Conservation (phyloP, 2,888 invertebrate species). For the Lasioglossum marginatum region DNA sequence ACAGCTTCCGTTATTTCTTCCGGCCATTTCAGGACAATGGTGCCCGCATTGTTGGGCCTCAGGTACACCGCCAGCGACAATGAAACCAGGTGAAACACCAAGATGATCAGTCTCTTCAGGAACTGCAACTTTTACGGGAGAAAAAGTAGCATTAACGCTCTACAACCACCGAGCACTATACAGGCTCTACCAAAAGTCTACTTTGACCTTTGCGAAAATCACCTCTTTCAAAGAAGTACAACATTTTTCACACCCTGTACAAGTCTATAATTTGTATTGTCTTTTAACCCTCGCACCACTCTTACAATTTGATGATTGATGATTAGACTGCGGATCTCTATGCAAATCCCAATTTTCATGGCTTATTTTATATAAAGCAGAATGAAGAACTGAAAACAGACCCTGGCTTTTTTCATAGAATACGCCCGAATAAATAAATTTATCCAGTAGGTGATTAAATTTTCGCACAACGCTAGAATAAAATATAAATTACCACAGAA, state of each 20-base stretch:
- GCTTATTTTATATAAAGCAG: not conserved
- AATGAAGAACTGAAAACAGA: too few relatives aligned
- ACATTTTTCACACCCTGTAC: not conserved
- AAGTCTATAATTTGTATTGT: not conserved
- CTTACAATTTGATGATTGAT: not conserved
- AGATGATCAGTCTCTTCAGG: constrained; percentile 94
- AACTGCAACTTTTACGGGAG: constrained; percentile 92
- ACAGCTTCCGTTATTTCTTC: constrained; percentile 85
- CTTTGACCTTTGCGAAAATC: not conserved
- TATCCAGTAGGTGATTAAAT: not conserved
- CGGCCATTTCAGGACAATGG: constrained; percentile 86
- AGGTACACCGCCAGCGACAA: constrained; percentile 96
- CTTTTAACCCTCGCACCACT: not conserved
- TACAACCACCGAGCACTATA: not conserved
- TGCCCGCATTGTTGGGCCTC: constrained; percentile 89
- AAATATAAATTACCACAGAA: too few relatives aligned
- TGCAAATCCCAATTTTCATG: too few relatives aligned
- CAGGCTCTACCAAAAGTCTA: not conserved
- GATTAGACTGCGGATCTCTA: too few relatives aligned
- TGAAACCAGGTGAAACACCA: constrained; percentile 94
- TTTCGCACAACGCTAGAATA: too few relatives aligned
- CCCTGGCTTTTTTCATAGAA: too few relatives aligned
- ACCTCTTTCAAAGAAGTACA: too few relatives aligned
- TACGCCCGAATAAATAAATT: not conserved
- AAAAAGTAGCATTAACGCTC: not conserved